Percentiles rank a stretch among this genome's conserved stretches.
phyloP scores from a whole-genome alignment of 2,113 vertebrate species.

The Dicaeum eximium region DNA sequence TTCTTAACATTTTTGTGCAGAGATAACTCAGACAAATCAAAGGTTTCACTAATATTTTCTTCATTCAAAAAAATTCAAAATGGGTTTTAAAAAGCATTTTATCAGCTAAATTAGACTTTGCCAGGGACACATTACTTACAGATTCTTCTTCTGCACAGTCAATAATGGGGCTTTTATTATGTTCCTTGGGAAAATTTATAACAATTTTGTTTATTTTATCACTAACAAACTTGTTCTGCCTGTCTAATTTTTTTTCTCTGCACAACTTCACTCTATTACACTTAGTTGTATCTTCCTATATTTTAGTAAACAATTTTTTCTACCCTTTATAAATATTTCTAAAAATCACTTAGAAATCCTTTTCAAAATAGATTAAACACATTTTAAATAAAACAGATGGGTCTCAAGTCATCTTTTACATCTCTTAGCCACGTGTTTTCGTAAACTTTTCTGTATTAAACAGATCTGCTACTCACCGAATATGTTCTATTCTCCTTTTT shows the following conservation, averaged over 20 bases:
- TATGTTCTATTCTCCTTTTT: not conserved
- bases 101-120: not conserved
- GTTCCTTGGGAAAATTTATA: not conserved
- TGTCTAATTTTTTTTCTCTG: not conserved
- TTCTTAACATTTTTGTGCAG: not conserved
- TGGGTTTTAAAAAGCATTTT: not conserved
- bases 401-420: not conserved
- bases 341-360: not conserved
- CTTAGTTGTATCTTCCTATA: not conserved
- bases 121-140: not conserved
- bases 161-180: not conserved
- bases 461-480: not conserved
- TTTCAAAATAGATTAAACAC: not conserved
- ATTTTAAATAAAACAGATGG: not conserved
- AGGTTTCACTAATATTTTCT: not conserved
- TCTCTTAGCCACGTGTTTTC: not conserved
- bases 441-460: not conserved
- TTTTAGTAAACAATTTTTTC: not conserved
- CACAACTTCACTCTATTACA: not conserved
- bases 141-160: not conserved
- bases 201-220: not conserved
- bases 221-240: not conserved
- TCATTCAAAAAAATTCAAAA: not conserved
- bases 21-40: not conserved
- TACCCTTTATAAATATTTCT: not conserved